phyloP scores from a whole-genome alignment of 2,888 invertebrate genomes.

The Cataglyphis livida region DNA sequence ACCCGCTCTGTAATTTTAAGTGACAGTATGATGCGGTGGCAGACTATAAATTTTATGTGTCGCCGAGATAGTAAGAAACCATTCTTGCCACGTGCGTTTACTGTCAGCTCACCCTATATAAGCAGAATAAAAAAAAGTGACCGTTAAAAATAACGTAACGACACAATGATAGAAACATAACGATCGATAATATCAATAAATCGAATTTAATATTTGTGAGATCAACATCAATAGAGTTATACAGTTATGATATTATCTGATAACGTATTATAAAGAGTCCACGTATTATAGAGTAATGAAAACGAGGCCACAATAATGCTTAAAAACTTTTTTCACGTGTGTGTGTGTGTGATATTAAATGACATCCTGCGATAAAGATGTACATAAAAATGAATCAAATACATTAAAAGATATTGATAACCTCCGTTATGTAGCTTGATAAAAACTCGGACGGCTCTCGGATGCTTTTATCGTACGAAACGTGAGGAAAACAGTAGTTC shows the following conservation, averaged over 20 bases:
- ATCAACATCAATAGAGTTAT: not conserved
- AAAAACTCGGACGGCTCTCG: constrained; percentile 4
- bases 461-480: constrained; percentile 18
- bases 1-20: not conserved
- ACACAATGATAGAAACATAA: constrained; percentile 3
- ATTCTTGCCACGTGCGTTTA: not conserved
- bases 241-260: not conserved
- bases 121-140: not conserved
- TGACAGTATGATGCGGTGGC: constrained; percentile 3
- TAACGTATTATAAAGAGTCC: not conserved
- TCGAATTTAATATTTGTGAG: not conserved
- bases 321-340: not conserved
- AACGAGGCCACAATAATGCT: not conserved
- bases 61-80: not conserved
- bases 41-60: not conserved
- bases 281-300: not conserved
- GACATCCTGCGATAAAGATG: not conserved
- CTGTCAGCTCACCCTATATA: not conserved
- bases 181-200: constrained; percentile 5
- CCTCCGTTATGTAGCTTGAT: constrained; percentile 3
- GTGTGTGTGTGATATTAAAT: not conserved
- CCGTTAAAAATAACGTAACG: not conserved
- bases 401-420: constrained; percentile 23
- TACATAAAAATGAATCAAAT: not conserved
- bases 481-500: constrained; percentile 20